A percentile compares a stretch with the other conserved stretches of the same genome.
These are phyloP conservation scores for Tylochromis polylepis DNA, from an alignment of 2,113 vertebrate species.

Conservation along the genomic window DNA sequence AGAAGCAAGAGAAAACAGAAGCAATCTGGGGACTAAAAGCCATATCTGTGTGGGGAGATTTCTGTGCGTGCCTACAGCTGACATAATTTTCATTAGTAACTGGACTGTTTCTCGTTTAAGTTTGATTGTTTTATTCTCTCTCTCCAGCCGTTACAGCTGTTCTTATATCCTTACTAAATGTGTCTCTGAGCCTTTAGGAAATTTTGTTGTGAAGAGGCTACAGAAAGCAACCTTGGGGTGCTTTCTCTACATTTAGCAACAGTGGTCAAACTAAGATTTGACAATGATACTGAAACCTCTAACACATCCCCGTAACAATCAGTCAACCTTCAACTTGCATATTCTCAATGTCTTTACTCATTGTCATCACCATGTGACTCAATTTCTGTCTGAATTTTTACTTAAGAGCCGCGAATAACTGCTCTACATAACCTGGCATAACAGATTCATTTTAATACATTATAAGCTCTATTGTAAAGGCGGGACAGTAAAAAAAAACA, in stretches of 20 bases:
- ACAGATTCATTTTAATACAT: constrained; percentile 28
- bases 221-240: neutral
- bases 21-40: neutral
- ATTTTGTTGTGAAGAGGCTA: neutral
- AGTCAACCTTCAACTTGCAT: neutral
- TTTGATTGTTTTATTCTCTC: neutral
- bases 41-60: neutral
- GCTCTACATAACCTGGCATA: constrained; percentile 11
- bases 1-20: neutral
- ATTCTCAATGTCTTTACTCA: neutral
- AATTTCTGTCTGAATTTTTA: neutral
- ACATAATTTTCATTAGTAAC: neutral
- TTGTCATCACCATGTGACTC: neutral
- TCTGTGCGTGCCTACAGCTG: neutral
- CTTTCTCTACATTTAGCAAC: neutral
- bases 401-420: neutral
- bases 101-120: neutral
- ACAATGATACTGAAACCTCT: neutral
- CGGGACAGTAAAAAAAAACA: constrained; percentile 33
- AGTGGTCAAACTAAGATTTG: neutral
- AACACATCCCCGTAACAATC: neutral
- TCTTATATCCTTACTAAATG: neutral
- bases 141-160: neutral
- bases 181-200: neutral
- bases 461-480: constrained; percentile 28